Evolutionary conservation across 2,888 invertebrate species (phyloP).

Genomic region (Drosophila diplacantha): DNA sequence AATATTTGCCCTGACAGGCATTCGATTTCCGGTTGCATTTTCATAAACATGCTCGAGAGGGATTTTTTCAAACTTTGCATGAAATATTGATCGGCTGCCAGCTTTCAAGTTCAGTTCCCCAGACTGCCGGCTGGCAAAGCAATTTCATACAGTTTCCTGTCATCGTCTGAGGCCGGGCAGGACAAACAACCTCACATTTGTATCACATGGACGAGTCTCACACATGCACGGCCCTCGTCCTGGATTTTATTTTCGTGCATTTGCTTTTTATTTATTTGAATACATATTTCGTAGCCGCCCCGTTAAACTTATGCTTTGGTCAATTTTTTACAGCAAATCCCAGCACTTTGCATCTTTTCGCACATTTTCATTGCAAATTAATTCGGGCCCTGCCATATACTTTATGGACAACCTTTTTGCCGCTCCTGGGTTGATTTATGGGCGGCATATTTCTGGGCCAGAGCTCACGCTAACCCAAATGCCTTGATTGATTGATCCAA

Average conservation of each 20-base stretch:
- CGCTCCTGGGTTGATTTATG: slow-evolving; percentile 48
- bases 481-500: slow-evolving; percentile 50
- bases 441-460: slow-evolving; percentile 42
- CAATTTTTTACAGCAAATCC: slow-evolving; percentile 55
- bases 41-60: slow-evolving; percentile 62
- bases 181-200: slow-evolving; percentile 55
- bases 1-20: slow-evolving; percentile 63
- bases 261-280: slow-evolving; percentile 54
- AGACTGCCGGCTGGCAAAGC: slow-evolving; percentile 30
- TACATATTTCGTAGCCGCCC: slow-evolving; percentile 60
- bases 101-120: slow-evolving; percentile 53
- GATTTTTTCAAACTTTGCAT: slow-evolving; percentile 47
- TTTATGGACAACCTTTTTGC: slow-evolving; percentile 37
- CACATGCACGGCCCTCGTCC: slow-evolving; percentile 25
- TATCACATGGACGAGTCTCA: slow-evolving; percentile 21
- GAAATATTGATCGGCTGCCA: slow-evolving; percentile 59
- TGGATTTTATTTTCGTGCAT: slow-evolving; percentile 12
- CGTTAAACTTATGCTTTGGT: slow-evolving; percentile 64
- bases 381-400: slow-evolving; percentile 45
- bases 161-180: slow-evolving; percentile 42
- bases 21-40: slow-evolving; percentile 68
- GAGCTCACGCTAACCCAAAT: slow-evolving; percentile 38
- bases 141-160: slow-evolving; percentile 66
- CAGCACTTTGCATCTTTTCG: slow-evolving; percentile 49
- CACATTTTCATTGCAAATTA: slow-evolving; percentile 65